Evolutionary conservation across 2,797 vertebrate genomes (phyloP).

Genomic region (Argya squamiceps): DNA sequence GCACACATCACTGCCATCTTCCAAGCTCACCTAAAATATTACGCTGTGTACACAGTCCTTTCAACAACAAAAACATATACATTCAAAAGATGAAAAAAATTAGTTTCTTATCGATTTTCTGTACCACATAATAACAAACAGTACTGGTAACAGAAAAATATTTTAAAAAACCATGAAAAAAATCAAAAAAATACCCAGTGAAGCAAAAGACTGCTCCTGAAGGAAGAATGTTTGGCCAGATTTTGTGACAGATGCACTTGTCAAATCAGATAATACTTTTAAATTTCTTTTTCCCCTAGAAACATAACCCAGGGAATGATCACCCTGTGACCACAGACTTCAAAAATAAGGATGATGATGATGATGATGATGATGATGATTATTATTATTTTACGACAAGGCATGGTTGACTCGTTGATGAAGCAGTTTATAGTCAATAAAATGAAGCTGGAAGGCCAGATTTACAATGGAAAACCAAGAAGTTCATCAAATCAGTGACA

Average conservation of each 20-base stretch:
- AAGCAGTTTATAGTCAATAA: conserved; percentile 23
- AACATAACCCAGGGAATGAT: background rate
- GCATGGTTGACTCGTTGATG: background rate
- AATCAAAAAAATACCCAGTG: background rate
- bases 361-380: no score
- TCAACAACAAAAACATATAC: background rate
- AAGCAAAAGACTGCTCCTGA: background rate
- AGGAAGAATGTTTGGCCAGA: background rate
- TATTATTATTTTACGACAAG: background rate
- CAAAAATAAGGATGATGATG: background rate
- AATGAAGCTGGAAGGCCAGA: conserved; percentile 1
- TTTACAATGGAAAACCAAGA: background rate
- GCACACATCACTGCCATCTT: background rate
- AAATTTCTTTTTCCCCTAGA: background rate
- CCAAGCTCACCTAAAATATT: background rate
- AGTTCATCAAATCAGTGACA: background rate
- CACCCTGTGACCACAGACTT: background rate
- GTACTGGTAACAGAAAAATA: background rate
- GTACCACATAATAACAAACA: background rate
- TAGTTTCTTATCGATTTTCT: background rate
- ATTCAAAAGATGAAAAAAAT: background rate
- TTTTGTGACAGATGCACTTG: conserved; percentile 32
- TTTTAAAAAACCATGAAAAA: background rate
- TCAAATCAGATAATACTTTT: background rate
- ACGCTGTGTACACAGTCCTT: background rate